A percentile compares a stretch with the other conserved stretches of the same genome.
phyloP scores from a whole-genome alignment of 2,113 vertebrate genomes.

The Ctenodactylus gundi region DNA sequence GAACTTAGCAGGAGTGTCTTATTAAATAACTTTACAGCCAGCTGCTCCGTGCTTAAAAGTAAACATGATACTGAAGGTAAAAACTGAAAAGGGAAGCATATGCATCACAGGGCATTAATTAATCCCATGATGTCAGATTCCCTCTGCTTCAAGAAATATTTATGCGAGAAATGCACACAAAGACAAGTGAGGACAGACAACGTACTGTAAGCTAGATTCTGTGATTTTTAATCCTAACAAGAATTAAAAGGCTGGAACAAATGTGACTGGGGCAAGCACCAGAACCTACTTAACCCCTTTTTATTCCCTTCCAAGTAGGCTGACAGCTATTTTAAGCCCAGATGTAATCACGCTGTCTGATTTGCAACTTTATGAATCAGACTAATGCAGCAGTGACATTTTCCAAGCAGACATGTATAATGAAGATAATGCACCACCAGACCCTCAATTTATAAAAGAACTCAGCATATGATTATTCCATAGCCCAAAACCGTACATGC shows the following conservation, averaged over 20 bases:
- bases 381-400: neutral
- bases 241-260: constrained; percentile 38
- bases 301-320: neutral
- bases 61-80: constrained; percentile 51
- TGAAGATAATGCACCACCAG: neutral
- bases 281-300: constrained; percentile 33
- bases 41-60: constrained; percentile 42
- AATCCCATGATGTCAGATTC: constrained; percentile 36
- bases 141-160: constrained; percentile 57
- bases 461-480: neutral
- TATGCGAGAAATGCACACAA: constrained; percentile 55
- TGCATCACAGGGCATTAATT: constrained; percentile 58
- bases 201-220: neutral
- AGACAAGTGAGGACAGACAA: constrained; percentile 23
- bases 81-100: constrained; percentile 42
- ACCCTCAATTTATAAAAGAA: neutral
- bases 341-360: constrained; percentile 27
- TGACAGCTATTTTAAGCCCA: constrained; percentile 48
- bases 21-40: constrained; percentile 41
- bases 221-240: constrained; percentile 33
- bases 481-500: neutral
- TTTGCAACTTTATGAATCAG: neutral
- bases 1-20: constrained; percentile 20
- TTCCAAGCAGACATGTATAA: neutral
- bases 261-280: neutral